Evolutionary conservation across 2,113 vertebrate genomes (phyloP), one percentile per base, ranked within the genome.

Genomic region (Carollia perspicillata): DNA sequence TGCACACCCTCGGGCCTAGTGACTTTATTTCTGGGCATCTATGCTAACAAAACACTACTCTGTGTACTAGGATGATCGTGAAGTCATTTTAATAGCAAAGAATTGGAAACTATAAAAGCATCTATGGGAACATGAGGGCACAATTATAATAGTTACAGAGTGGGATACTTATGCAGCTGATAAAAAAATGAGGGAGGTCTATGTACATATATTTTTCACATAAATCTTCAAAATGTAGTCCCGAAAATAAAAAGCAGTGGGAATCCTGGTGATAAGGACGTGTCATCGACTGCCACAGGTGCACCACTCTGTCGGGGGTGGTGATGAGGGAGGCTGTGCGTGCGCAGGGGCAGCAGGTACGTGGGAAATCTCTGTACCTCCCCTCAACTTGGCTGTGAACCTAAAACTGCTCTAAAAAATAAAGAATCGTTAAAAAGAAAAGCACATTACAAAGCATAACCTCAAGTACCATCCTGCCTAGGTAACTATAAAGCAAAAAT

Each of bases 371-470:
- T 35, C 77, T 20, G 37, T 44, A 44, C 9, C n/a, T 69, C 75
- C 42, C 22, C 14, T 80, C 55, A 28, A 8, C 51, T 79, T 68
- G 63, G 11, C 88, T 65, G 6, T n/a, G 51, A 78, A 74, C 49
- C 58, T 87, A 37, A 95, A 92, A 87, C n/a, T 83, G 28, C 30
- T 95, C 44, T 44, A 65, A n/a, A 16, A 85, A 68, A 78, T 37
- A 58, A 51, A 65, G 22, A 35, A 69, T 44, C 81, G 7, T 7
- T 6, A 10, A n/a, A 42, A 78, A 40, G 18, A 26, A 75, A 66
- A 65, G 72, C 23, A 83, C 10, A 35, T 65, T 49, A 63, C 3
- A 86, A 85, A 92, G 66, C 1, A 55, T 58, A 89, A 49, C 18
- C 44, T 74, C 47, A 81, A 55, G 2, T 68, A 37, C 11, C 44